Percentiles rank a stretch among this genome's conserved stretches.
These are phyloP conservation scores for Epinotia brunnichana DNA, from an alignment of 2,888 invertebrate species.

Conservation along the genomic window DNA sequence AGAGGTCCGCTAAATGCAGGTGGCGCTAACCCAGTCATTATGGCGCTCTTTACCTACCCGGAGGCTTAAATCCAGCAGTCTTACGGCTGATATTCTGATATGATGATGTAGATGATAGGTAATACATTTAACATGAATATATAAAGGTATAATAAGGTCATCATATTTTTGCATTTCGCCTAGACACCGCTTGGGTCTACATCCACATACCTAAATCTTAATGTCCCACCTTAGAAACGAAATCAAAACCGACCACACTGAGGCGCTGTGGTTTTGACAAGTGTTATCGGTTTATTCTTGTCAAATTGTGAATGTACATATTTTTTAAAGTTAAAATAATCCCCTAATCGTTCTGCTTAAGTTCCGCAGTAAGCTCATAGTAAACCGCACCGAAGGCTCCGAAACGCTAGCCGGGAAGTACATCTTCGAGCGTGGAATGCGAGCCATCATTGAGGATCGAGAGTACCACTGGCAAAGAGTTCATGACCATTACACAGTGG, in stretches of 20 bases:
- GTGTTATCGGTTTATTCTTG: background rate
- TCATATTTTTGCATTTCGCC: no score
- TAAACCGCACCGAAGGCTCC: slow-evolving; percentile 63
- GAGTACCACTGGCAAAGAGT: slow-evolving; percentile 75
- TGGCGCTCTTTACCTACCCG: no score
- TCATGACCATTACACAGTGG: slow-evolving; percentile 71
- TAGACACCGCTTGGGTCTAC: background rate
- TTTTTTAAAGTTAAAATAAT: background rate
- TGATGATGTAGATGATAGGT: no score
- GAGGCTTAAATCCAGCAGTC: no score
- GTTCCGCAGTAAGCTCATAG: slow-evolving; percentile 68
- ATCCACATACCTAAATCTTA: background rate
- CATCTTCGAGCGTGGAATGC: slow-evolving; percentile 70
- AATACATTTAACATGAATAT: no score
- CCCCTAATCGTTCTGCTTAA: slow-evolving; percentile 48
- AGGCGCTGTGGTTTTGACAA: background rate
- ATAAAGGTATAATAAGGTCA: no score
- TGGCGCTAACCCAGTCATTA: no score
- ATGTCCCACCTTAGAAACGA: background rate
- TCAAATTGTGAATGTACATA: background rate
- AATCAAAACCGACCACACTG: background rate
- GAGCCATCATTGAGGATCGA: slow-evolving; percentile 64
- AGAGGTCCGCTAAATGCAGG: no score
- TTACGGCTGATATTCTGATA: no score
- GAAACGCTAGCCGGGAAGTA: slow-evolving; percentile 65